Conservation (phyloP, 1,140 invertebrate species). For the Homarus americanus region DNA sequence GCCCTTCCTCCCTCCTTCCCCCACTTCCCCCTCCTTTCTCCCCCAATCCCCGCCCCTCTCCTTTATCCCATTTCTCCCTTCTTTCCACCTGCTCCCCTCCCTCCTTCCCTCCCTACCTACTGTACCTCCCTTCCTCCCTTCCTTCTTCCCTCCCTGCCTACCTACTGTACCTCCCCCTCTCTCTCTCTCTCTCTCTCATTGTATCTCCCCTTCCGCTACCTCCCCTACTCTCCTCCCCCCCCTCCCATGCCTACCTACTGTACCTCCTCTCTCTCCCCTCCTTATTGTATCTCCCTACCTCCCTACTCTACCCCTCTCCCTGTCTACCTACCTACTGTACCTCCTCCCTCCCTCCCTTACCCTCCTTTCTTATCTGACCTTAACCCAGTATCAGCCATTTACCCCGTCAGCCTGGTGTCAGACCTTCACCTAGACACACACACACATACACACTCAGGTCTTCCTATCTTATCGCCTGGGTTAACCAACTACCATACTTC, state of each 20-base stretch:
- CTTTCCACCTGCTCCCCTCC: neutral
- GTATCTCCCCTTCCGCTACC: neutral
- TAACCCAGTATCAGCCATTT: conserved; percentile 10
- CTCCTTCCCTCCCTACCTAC: neutral
- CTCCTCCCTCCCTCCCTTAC: neutral
- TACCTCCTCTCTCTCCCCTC: neutral
- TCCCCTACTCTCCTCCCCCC: neutral
- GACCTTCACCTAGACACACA: neutral
- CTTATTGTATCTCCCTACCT: neutral
- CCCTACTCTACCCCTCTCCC: neutral
- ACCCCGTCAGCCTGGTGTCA: neutral
- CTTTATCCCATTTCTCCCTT: neutral
- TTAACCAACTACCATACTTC: neutral
- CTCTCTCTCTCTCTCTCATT: neutral
- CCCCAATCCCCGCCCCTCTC: neutral
- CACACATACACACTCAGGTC: neutral
- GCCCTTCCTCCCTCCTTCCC: neutral
- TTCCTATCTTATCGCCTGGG: neutral
- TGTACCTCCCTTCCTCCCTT: neutral
- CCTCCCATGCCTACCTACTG: neutral
- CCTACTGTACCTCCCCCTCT: neutral
- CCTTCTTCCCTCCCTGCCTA: neutral
- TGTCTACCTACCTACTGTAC: neutral
- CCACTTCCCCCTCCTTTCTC: neutral
- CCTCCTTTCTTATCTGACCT: conserved; percentile 5